Percentiles rank a stretch among this genome's conserved stretches.
These are phyloP conservation scores for Cheirogaleus major DNA, from an alignment of 2,797 vertebrate species.

Conservation along the genomic window DNA sequence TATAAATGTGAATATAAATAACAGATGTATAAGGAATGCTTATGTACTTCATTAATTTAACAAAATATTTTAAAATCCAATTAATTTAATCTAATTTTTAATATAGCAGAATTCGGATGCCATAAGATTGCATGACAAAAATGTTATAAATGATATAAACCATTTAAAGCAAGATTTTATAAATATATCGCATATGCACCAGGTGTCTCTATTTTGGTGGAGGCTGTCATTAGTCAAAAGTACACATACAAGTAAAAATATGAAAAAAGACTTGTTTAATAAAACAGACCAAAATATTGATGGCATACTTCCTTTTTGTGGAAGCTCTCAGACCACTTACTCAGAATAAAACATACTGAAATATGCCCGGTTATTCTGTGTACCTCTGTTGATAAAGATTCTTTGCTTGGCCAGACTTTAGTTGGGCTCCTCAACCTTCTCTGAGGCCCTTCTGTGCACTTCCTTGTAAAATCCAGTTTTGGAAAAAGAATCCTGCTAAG, in stretches of 20 bases:
- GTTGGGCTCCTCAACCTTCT: neutral
- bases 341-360: neutral
- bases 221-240: neutral
- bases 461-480: neutral
- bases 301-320: neutral
- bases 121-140: constrained; percentile 11
- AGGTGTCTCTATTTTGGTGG: constrained; percentile 42
- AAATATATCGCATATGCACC: neutral
- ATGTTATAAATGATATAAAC: neutral
- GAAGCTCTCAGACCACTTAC: neutral
- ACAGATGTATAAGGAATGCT: neutral
- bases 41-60: constrained; percentile 17
- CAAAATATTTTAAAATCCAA: neutral
- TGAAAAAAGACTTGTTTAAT: neutral
- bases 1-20: neutral
- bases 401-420: neutral
- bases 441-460: neutral
- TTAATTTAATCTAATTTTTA: constrained; percentile 47
- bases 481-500: neutral
- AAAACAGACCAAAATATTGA: constrained; percentile 45
- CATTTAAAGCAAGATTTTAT: neutral
- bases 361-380: neutral
- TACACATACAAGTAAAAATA: neutral
- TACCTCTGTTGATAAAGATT: neutral
- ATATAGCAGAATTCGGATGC: neutral